Conservation (phyloP, 1,140 invertebrate species). For the Varroa destructor region DNA sequence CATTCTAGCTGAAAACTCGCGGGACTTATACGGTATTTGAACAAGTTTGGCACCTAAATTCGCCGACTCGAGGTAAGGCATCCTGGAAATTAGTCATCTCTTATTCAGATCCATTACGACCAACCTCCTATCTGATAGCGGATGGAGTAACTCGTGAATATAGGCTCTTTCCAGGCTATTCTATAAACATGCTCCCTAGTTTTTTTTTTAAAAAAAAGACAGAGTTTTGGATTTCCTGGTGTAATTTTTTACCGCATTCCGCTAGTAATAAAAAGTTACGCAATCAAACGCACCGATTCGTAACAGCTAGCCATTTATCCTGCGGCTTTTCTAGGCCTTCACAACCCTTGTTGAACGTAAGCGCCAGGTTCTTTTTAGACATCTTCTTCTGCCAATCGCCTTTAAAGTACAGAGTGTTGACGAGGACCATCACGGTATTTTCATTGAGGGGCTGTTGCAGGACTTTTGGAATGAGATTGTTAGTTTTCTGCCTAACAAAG, state of each 20-base stretch:
- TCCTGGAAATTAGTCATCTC: not conserved
- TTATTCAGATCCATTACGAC: not conserved
- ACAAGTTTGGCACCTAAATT: not conserved
- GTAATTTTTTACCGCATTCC: not conserved
- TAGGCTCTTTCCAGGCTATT: not conserved
- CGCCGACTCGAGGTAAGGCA: not conserved
- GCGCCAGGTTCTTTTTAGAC: not conserved
- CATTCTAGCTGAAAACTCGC: not conserved
- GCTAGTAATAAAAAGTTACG: not conserved
- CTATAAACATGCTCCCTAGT: too few species aligned
- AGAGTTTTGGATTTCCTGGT: not conserved
- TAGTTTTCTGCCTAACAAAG: slow-evolving; percentile 53
- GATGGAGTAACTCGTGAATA: not conserved
- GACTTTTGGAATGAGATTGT: slow-evolving; percentile 51
- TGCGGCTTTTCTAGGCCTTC: not conserved
- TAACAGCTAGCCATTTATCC: not conserved
- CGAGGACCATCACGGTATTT: slow-evolving; percentile 52
- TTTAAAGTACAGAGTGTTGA: slow-evolving; percentile 63
- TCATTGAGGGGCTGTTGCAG: slow-evolving; percentile 42
- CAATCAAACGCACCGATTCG: not conserved
- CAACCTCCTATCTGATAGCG: not conserved
- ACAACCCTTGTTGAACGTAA: slow-evolving; percentile 9
- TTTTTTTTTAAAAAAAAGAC: not conserved
- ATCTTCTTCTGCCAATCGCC: slow-evolving; percentile 52
- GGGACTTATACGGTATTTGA: not conserved